Evolutionary conservation across 2,113 vertebrate species (phyloP), one percentile per base, ranked within the genome.

Genomic region (Ciconia boyciana): DNA sequence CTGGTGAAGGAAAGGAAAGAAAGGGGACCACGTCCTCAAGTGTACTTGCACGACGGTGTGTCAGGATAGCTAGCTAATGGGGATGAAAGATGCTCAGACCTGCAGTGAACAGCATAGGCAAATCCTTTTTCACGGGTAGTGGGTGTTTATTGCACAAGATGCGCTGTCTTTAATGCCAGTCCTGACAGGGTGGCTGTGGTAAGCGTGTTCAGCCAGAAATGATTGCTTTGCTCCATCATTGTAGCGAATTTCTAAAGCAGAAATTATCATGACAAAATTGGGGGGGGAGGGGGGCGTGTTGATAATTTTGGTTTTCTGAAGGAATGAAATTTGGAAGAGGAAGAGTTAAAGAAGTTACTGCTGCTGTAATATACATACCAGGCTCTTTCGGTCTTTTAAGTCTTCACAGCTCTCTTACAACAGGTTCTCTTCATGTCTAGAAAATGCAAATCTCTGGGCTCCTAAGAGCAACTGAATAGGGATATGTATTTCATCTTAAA

Each of bases 401-500:
- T 97, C 95, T 98, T 97, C 87, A 68, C 39, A 91, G 93, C 95
- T 98, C 94, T 95, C 91, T 97, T 97, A 98, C 94, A 97, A 94
- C 89, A 97, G 78, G 89, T 95, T 97, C 87, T 97, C 98, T 97
- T 97, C 96, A 95, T 95, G 92, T 93, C 89, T 97, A 84, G 93
- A 89, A 97, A 97, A 98, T 98, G 97, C 94, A 98, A 97, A 98
- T 98, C 93, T 96, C 88, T 71, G 41, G 92, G 85, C 91, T 98
- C 97, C 94, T 97, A 96, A 87, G 83, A 97, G 96, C 76, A 96
- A 95, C 92, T 96, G 95, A 96, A 97, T 96, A 95, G 80, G 94
- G 95, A 97, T 98, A 96, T 97, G 97, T 96, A 97, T 98, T 98
- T 98, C 97, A 98, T 98, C 97, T 98, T 97, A 98, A 98, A 98